Evolutionary conservation across 2,888 invertebrate species (phyloP), one percentile per base, ranked within the genome.

Genomic region (Nematopogon swammerdamellus): DNA sequence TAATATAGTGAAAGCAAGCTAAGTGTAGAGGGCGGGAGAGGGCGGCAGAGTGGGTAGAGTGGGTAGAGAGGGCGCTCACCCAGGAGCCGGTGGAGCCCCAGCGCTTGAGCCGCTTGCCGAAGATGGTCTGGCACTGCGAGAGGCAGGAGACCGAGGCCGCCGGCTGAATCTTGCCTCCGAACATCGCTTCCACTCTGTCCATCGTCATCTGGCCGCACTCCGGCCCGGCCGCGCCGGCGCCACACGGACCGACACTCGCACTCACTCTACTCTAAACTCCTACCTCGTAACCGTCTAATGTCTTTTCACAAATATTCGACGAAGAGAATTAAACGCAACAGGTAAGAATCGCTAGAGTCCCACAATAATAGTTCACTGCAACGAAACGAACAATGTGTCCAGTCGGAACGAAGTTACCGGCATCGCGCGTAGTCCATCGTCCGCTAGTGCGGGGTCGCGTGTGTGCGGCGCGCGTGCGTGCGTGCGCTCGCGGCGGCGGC

Each of bases 21-120:
- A n/a, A n/a, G n/a, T n/a, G n/a, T n/a, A n/a, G n/a, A n/a, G n/a
- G 25, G 25, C 10, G 25, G 4, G 25, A 4, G 25, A 10, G 5
- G 25, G 25, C 4, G 25, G 25, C 25, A 25, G 25, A 25, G 4
- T 4, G 25, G 10, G 36, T 8, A 8, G 3, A 14, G 36, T 36
- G 14, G 8, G n/a, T 6, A 14, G 11, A 14, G 14, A 14, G 25
- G 48, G 53, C 52, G 55, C 80, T 81, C 76, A 88, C 88, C 88
- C 88, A 88, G 58, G 88, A 88, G 63, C 88, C 88, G 1, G 87
- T 86, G 54, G 87, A 87, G 53, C 86, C 86, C 88, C 88, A 88
- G 65, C 88, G 77, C 61, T 86, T 82, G 50, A 88, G 76, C 59
- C 84, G 79, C 57, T 85, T 83, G 51, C 85, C 85, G 63, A 86